Evolutionary conservation across 2,113 vertebrate species (phyloP).

Genomic region (Plotosus lineatus): DNA sequence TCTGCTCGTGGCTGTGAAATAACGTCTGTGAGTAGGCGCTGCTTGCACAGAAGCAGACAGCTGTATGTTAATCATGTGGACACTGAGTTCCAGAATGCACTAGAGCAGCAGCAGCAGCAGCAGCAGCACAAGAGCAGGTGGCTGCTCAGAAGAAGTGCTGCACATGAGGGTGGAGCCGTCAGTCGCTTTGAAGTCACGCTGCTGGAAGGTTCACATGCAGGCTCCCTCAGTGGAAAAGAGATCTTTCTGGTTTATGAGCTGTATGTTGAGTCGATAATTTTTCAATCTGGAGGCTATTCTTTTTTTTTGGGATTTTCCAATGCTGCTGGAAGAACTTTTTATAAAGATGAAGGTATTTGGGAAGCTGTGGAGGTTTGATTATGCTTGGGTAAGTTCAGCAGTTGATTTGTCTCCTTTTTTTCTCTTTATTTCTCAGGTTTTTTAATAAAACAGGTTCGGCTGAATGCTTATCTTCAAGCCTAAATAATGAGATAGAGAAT

Average conservation of each 20-base stretch:
- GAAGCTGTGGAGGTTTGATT: slow-evolving; percentile 64
- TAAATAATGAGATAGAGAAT: background rate
- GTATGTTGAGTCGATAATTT: background rate
- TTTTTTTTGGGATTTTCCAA: slow-evolving; percentile 24
- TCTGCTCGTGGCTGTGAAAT: slow-evolving; percentile 45
- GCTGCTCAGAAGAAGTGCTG: slow-evolving; percentile 30
- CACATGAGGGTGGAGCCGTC: slow-evolving; percentile 17
- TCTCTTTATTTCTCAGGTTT: background rate
- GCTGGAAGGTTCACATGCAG: background rate
- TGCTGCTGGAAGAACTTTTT: slow-evolving; percentile 64
- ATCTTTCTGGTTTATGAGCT: slow-evolving; percentile 17
- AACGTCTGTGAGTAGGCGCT: slow-evolving; percentile 55
- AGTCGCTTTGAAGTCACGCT: slow-evolving; percentile 2
- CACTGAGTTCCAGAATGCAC: slow-evolving; percentile 16
- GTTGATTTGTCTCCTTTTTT: background rate
- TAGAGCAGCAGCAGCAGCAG: slow-evolving; percentile 27
- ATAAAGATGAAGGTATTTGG: slow-evolving; percentile 81
- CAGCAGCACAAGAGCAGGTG: slow-evolving; percentile 44
- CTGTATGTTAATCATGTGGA: slow-evolving; percentile 72
- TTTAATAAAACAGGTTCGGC: background rate
- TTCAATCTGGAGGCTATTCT: background rate
- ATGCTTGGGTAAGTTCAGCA: slow-evolving; percentile 75
- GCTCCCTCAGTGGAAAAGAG: slow-evolving; percentile 12
- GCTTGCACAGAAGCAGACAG: slow-evolving; percentile 55
- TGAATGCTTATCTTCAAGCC: background rate